Conservation (phyloP, 1,140 invertebrate species). For the Zaprionus capensis region DNA sequence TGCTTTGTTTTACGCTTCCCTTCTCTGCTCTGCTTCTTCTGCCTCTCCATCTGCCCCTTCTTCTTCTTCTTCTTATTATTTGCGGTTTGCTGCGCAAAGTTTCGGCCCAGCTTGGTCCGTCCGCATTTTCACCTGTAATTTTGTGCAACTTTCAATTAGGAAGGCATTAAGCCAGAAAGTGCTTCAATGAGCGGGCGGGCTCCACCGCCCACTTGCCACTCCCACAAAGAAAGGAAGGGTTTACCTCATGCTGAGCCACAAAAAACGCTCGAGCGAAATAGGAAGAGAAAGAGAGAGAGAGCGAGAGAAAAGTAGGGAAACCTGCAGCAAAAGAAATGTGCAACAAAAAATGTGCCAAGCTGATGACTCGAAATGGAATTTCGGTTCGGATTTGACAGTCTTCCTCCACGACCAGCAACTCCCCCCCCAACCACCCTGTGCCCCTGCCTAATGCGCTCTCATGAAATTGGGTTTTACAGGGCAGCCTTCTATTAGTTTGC, state of each 20-base stretch:
- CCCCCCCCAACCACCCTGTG: not conserved
- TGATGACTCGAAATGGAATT: conserved; percentile 45
- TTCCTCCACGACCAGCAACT: not conserved
- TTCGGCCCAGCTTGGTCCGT: conserved; percentile 12
- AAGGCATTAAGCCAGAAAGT: conserved; percentile 81
- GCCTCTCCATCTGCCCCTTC: not conserved
- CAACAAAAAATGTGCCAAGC: conserved; percentile 42
- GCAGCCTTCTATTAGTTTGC: conserved; percentile 31
- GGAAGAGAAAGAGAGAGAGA: not conserved
- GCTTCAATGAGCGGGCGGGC: conserved; percentile 53
- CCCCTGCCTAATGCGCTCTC: not conserved
- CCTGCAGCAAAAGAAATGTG: conserved; percentile 46
- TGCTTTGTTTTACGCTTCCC: conserved; percentile 45
- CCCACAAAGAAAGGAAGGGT: not conserved
- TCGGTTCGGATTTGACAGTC: conserved; percentile 42
- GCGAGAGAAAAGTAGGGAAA: conserved; percentile 46
- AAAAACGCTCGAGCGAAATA: conserved; percentile 9
- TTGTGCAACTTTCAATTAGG: conserved; percentile 82
- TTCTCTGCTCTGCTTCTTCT: conserved; percentile 10
- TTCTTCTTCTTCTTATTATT: conserved; percentile 55
- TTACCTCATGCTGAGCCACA: conserved; percentile 13
- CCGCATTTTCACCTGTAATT: conserved; percentile 69
- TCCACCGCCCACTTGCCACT: not conserved
- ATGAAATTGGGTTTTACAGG: conserved; percentile 34
- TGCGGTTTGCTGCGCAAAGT: conserved; percentile 66